These are phyloP conservation scores for Callocephalon fimbriatum DNA, from an alignment of 2,113 vertebrate genomes.

Conservation along the genomic window DNA sequence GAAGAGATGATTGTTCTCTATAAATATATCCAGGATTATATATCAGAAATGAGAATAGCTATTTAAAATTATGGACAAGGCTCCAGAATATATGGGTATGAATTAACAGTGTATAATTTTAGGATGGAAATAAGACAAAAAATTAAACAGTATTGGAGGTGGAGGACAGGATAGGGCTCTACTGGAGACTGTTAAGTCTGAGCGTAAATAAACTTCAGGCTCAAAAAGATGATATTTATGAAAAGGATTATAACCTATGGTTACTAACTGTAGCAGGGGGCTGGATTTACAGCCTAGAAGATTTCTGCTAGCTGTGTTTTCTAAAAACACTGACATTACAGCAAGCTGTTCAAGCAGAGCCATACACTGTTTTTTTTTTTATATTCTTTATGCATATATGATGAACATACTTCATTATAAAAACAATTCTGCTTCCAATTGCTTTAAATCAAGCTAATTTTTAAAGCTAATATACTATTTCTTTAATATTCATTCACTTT, in stretches of 20 bases:
- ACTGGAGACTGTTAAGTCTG: not conserved
- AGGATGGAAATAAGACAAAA: not conserved
- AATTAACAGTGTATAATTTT: not conserved
- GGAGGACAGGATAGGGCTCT: not conserved
- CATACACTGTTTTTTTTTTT: not conserved
- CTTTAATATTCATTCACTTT: not conserved
- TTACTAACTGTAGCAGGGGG: not conserved
- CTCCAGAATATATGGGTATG: not conserved
- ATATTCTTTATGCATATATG: not conserved
- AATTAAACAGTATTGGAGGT: not conserved
- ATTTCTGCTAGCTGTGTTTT: not conserved
- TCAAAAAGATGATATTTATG: not conserved
- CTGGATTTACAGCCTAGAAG: not conserved
- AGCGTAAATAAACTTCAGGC: not conserved
- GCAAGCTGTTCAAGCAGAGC: not conserved
- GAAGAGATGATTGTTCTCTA: not conserved
- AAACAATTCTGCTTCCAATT: not conserved
- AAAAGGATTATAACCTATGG: not conserved
- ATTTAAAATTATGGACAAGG: slow-evolving; percentile 10
- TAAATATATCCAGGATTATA: slow-evolving; percentile 15
- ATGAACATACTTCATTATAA: not conserved
- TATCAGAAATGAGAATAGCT: not conserved
- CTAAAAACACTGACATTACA: not conserved
- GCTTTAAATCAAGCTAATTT: not conserved
- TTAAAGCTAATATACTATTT: not conserved